Base-by-base conservation (phyloP, 1,140 invertebrate genomes). In the Drosophila rufa region DNA sequence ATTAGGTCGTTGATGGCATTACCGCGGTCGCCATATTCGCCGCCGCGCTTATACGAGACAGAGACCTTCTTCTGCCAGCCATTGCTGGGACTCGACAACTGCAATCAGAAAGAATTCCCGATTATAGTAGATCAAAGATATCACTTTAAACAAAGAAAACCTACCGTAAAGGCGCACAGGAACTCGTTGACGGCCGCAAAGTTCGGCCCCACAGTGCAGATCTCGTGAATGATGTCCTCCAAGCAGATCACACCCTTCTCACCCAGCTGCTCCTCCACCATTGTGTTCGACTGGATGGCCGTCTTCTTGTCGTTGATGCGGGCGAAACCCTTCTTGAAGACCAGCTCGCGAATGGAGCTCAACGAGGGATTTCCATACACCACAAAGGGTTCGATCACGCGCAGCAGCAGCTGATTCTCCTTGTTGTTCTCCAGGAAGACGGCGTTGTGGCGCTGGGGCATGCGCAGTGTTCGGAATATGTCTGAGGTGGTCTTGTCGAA, bases 211-310 rank as follows among this genome's bases (percentile, higher is more conserved):
- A 93, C 92, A 17, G 92, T 93, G n/a, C 74, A 91, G 38, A 93
- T 86, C 64, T 93, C 92, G 56, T 93, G 92, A 7, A 93, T 91
- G n/a, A 93, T 91, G 60, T 93, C 92, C 62, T 93, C 92, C 66
- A 93, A 62, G 50, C 93, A 92, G 57, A 92, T 93, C 6, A 93
- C 74, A 38, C 91, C 92, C 45, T 90, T 80, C 1, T 92, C 81
- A 2, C 92, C 92, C 46, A 93, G 59, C 4, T 90, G 77, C 59
- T 93, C 81, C 64, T 91, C 91, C 8, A 93, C 81, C 79, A 93
- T 76, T 30, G 82, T 86, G 69, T 92, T 92, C 2, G 91, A 93
- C 79, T 92, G 89, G 42, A 93, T 93, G 9, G 91, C 71, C 4
- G 83, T 90, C 56, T 93, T 93, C 30, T 91, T 92, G 8, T 57